Conservation (phyloP, 2,888 invertebrate genomes). For the Nomada fucata region DNA sequence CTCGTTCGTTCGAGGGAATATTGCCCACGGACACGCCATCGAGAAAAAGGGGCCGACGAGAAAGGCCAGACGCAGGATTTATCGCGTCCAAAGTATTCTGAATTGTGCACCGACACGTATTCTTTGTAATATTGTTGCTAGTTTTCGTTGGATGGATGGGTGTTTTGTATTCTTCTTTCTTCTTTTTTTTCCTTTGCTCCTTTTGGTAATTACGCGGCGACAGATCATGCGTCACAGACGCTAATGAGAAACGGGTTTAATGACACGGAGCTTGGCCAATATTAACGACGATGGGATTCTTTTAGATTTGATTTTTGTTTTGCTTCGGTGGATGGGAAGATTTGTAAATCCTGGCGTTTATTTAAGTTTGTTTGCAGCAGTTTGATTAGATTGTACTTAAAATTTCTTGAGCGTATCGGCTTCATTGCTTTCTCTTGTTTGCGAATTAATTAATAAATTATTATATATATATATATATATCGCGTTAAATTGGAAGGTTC, state of each 20-base stretch:
- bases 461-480: too few species aligned
- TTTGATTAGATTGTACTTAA: too few species aligned
- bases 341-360: too few species aligned
- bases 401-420: too few species aligned
- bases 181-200: background rate
- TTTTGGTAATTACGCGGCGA: background rate
- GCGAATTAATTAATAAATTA: background rate
- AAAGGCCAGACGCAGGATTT: constrained; percentile 44
- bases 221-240: background rate
- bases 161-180: background rate
- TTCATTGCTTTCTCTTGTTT: background rate
- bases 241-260: constrained; percentile 36
- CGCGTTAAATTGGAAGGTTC: too few species aligned
- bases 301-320: background rate
- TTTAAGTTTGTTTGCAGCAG: too few species aligned
- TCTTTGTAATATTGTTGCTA: background rate
- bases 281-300: background rate
- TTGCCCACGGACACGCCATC: constrained; percentile 52
- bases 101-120: constrained; percentile 49
- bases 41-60: constrained; percentile 35
- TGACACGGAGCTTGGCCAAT: background rate
- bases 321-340: background rate
- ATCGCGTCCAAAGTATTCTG: constrained; percentile 50
- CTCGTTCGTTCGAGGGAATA: constrained; percentile 40
- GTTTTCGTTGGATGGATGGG: constrained; percentile 3